These are phyloP conservation scores for Yponomeuta evonymella DNA, from an alignment of 2,888 invertebrate species.

Conservation along the genomic window DNA sequence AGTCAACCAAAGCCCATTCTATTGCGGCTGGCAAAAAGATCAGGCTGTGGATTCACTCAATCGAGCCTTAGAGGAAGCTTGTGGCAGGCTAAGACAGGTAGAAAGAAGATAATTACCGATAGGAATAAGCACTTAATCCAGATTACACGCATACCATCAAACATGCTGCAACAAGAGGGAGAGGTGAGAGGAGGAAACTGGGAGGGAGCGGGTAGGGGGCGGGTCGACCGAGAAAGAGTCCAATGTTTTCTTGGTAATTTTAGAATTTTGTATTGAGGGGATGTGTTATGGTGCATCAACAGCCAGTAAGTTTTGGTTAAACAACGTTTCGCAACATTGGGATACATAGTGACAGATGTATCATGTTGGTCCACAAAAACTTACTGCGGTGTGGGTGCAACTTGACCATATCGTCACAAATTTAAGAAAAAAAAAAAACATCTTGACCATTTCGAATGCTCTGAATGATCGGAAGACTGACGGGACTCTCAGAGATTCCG, in stretches of 20 bases:
- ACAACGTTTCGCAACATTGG: no score
- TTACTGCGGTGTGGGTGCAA: no score
- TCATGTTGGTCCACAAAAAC: no score
- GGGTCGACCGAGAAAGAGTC: conserved; percentile 56
- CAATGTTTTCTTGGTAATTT: conserved; percentile 41
- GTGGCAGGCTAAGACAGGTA: conserved; percentile 46
- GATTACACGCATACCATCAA: conserved; percentile 76
- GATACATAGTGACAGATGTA: no score
- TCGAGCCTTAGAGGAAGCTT: conserved; percentile 52
- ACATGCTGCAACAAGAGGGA: conserved; percentile 68
- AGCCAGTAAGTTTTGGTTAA: neutral
- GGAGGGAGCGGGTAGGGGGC: conserved; percentile 18
- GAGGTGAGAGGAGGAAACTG: conserved; percentile 23
- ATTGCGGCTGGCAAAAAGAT: neutral
- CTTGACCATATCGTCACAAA: no score
- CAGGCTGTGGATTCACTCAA: conserved; percentile 34
- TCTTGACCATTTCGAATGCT: no score
- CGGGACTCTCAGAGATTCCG: no score
- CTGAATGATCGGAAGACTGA: no score
- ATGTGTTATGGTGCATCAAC: neutral
- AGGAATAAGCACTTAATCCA: conserved; percentile 54
- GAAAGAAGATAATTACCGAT: conserved; percentile 57
- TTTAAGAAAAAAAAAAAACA: no score
- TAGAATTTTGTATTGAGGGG: neutral
- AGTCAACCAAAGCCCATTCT: no score